Evolutionary conservation across 2,797 vertebrate genomes (phyloP).

Genomic region (Pseudochaenichthys georgianus): DNA sequence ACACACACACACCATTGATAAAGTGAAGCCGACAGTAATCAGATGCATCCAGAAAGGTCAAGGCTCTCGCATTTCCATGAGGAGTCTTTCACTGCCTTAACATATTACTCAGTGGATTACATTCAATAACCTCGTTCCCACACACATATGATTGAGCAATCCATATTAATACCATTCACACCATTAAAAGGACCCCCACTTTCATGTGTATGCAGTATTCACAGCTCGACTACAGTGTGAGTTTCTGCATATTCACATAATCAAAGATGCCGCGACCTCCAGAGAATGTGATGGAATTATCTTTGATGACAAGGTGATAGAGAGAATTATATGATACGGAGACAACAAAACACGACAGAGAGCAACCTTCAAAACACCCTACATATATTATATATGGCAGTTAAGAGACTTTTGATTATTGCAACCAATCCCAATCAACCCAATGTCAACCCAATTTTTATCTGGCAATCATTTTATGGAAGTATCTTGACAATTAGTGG

Average conservation of each 20-base stretch:
- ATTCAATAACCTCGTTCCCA: conserved; percentile 54
- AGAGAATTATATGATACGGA: conserved; percentile 1
- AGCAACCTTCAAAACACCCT: neutral
- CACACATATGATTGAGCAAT: conserved; percentile 38
- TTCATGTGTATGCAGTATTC: conserved; percentile 50
- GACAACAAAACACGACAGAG: neutral
- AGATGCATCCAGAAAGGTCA: conserved; percentile 69
- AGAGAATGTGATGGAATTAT: neutral
- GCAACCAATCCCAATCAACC: neutral
- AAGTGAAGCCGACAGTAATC: conserved; percentile 66
- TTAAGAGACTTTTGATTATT: neutral
- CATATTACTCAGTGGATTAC: conserved; percentile 59
- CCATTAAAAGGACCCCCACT: conserved; percentile 31
- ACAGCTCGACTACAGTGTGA: conserved; percentile 16
- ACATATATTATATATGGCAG: neutral
- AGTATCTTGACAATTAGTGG: neutral
- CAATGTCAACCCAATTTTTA: neutral
- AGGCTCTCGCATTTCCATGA: conserved; percentile 49
- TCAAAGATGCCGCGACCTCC: conserved; percentile 14
- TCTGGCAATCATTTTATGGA: neutral
- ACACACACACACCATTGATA: conserved; percentile 31
- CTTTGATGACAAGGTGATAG: conserved; percentile 3
- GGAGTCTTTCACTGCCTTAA: conserved; percentile 59
- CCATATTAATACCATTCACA: conserved; percentile 46
- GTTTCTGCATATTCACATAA: conserved; percentile 40